Evolutionary conservation across 2,888 invertebrate species (phyloP), one percentile per base, ranked within the genome.

Genomic region (Sacculina carcini): DNA sequence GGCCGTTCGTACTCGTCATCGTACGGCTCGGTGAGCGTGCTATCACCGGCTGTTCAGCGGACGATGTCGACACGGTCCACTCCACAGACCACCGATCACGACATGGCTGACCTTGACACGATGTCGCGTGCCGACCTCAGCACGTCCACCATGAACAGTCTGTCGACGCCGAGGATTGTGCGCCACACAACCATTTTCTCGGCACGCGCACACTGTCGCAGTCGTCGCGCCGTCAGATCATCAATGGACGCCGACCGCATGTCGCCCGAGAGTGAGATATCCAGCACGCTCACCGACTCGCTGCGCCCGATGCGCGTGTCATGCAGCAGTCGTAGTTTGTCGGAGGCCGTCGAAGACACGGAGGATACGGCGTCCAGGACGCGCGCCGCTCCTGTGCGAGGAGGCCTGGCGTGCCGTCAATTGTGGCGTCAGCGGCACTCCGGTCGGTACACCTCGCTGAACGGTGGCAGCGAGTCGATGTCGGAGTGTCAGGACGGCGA

Each of bases 41-140:
- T 55, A 72, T 74, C 69, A 74, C 77, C 77, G 77, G 81, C 55
- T 7, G 7, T 19, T 16, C 26, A 26, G 6, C 29, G 28, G 10
- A 54, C 77, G 77, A 80, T 54, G 16, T 53, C 54, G 28, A 51
- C 52, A 14, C 54, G 54, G 36, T 55, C 55, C 32, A 55, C 56
- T 16, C 54, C 52, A 6, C 55, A 55, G 24, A 53, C 53, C 3
- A 55, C 55, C n/a, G 52, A 54, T 51, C 52, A 51, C 10, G 53
- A 53, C 47, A 51, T 54, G 12, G 48, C 53, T 16, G 54, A 53
- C 50, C 53, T 51, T 29, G 42, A 44, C 53, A 50, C 48, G 48
- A 53, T 51, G 51, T 54, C 50, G 53, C 51, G 42, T 16, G 42
- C 16, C 26, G 42, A 44, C 16, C 16, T 10, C 16, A n/a, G 9